These are phyloP conservation scores for Mustelus asterias DNA, from an alignment of 2,113 vertebrate species.

Conservation along the genomic window DNA sequence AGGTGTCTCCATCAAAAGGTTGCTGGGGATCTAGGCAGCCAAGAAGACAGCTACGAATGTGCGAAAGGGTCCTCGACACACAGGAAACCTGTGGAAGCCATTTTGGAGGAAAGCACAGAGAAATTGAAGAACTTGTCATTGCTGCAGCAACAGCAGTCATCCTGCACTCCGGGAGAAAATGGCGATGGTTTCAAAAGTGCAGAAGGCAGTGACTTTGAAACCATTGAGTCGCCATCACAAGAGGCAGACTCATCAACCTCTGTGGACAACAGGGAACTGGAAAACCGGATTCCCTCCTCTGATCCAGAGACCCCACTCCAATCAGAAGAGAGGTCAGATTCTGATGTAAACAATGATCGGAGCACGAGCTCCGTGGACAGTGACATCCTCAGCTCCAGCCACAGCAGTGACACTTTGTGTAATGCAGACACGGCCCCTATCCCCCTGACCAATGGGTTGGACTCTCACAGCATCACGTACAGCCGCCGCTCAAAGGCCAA, in stretches of 20 bases:
- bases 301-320: conserved; percentile 78
- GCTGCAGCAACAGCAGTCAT: conserved; percentile 59
- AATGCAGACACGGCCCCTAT: conserved; percentile 82
- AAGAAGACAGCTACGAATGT: conserved; percentile 67
- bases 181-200: conserved; percentile 93
- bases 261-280: conserved; percentile 77
- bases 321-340: conserved; percentile 88
- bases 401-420: conserved; percentile 95
- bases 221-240: conserved; percentile 81
- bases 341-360: conserved; percentile 92
- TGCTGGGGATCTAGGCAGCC: conserved; percentile 56
- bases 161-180: conserved; percentile 64
- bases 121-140: conserved; percentile 90
- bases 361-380: conserved; percentile 98
- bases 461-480: conserved; percentile 94
- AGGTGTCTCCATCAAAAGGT: conserved; percentile 73
- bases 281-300: conserved; percentile 75
- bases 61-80: conserved; percentile 61
- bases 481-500: conserved; percentile 94
- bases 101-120: conserved; percentile 94
- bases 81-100: conserved; percentile 84
- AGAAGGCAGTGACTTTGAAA: conserved; percentile 89
- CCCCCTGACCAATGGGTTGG: conserved; percentile 81
- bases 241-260: conserved; percentile 74
- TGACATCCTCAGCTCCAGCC: conserved; percentile 95